A percentile compares a stretch with the other conserved stretches of the same genome.
Conservation (phyloP, 2,888 invertebrate species). For the Cheilosia pagana region DNA sequence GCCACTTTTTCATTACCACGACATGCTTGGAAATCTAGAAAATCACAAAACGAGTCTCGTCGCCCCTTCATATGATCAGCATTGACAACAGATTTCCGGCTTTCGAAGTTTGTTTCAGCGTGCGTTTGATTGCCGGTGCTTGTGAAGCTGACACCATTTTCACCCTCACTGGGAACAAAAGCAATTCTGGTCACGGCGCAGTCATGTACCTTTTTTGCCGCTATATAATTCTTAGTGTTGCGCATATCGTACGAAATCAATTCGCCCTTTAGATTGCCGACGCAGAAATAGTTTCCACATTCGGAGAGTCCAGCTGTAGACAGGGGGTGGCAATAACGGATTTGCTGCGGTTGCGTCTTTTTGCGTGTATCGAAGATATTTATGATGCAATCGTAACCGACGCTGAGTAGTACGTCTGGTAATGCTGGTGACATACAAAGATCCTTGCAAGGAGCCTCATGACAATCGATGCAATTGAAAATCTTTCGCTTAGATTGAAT, state of each 20-base stretch:
- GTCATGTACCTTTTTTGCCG: conserved; percentile 79
- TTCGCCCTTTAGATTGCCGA: conserved; percentile 83
- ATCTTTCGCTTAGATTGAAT: conserved; percentile 80
- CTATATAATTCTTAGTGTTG: conserved; percentile 79
- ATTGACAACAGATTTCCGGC: conserved; percentile 39
- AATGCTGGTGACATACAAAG: conserved; percentile 80
- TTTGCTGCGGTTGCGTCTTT: conserved; percentile 78
- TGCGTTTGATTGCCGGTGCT: conserved; percentile 73
- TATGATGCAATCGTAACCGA: conserved; percentile 82
- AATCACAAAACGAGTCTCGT: conserved; percentile 82
- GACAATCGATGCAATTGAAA: conserved; percentile 79
- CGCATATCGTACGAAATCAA: conserved; percentile 82
- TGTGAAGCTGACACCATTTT: conserved; percentile 76
- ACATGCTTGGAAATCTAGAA: conserved; percentile 79
- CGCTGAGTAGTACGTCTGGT: conserved; percentile 81
- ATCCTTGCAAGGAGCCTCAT: conserved; percentile 82
- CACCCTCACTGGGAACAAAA: conserved; percentile 79
- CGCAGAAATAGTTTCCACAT: conserved; percentile 82
- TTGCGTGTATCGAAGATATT: conserved; percentile 82
- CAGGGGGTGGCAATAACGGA: conserved; percentile 80
- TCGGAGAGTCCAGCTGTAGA: conserved; percentile 81
- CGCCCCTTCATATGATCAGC: conserved; percentile 76
- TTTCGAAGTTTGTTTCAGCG: conserved; percentile 52
- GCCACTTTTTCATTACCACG: conserved; percentile 79
- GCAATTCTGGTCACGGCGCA: conserved; percentile 79